Base-by-base conservation (phyloP, 2,113 vertebrate species). In the Melierax canorus region DNA sequence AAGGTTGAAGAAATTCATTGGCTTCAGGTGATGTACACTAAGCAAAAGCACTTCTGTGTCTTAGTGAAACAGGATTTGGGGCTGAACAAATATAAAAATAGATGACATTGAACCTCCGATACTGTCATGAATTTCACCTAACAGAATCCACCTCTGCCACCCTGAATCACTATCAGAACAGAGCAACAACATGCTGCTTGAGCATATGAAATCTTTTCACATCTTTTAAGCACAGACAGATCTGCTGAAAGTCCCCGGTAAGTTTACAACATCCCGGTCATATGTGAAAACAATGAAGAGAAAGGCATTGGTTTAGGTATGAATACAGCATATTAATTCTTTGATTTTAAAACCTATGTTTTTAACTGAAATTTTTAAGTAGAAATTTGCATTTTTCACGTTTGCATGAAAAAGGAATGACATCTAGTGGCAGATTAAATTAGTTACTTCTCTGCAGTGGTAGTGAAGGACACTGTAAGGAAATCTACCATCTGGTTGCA, bases 351-450 rank as follows among this genome's bases (percentile, higher is more conserved):
- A 82, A 41, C 3, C 11, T 53, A 18, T 11, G 5, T 30, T 81
- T 92, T 78, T 11, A 72, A 53, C 12, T 32, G 39, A 88, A 69
- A 11, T 63, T 90, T 86, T 71, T 36, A 69, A 59, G 21, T 39
- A 72, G 30, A 93, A 85, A 92, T 71, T 51, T n/a, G 15, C 19
- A 30, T 84, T 88, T 45, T 86, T 55, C 50, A 66, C 36, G 46
- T 92, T 97, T 97, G 48, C 92, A 86, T 92, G 96, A 97, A 97
- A 97, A 97, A 51, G 32, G 59, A 71, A 95, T 95, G 98, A 98
- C 97, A 98, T 92, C 98, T 98, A 97, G 97, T 97, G 98, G 97
- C 88, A 84, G 73, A 76, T 77, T 77, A 80, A 93, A 74, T 84
- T 92, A 92, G 43, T 88, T 79, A 53, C 75, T 53, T 10, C 22